Base-by-base conservation (phyloP, 2,888 invertebrate species). In the Machimus rusticus region DNA sequence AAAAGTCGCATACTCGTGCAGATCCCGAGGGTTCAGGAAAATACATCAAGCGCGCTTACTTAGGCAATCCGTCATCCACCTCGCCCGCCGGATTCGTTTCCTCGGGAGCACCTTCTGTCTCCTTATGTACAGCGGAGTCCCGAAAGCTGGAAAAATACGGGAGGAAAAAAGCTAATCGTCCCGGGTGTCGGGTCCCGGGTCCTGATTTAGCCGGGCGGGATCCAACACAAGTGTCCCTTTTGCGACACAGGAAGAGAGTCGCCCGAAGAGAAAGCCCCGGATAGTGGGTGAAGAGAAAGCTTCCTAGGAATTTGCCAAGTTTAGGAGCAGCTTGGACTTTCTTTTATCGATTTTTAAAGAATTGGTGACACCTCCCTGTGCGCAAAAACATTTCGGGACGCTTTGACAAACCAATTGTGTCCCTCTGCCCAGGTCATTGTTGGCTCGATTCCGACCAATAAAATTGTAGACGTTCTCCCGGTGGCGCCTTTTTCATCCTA, bases 321-420 rank as follows among this genome's bases (percentile, higher is more conserved):
- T 74, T 55, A 84, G 78, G 77, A 88, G 78, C 78, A 84, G 43
- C 66, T 34, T 34, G 51, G 37, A 76, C 23, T 82, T 76, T 76
- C 82, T 86, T 77, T 82, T 88, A 88, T 86, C 74, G 55, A 88
- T 86, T 82, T 82, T 86, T 76, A 74, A 86, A 86, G 51, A 76
- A 82, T 79, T 90, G 89, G 90, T 89, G 90, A 90, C 90, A 90
- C 90, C 90, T 90, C 90, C 89, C 89, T 89, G 89, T 90, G 90
- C 90, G 90, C 90, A 90, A 90, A 88, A 89, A 89, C 89, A 88
- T 89, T 89, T 88, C 88, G 89, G 89, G 89, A 90, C 90, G 89
- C 86, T 89, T 89, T 90, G 89, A 89, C 89, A 90, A 89, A 89
- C 90, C 90, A 90, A 90, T 90, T 90, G 90, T 89, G 89, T 90